Evolutionary conservation across 2,888 invertebrate genomes (phyloP), one percentile per base, ranked within the genome.

Genomic region (Oscheius onirici): DNA sequence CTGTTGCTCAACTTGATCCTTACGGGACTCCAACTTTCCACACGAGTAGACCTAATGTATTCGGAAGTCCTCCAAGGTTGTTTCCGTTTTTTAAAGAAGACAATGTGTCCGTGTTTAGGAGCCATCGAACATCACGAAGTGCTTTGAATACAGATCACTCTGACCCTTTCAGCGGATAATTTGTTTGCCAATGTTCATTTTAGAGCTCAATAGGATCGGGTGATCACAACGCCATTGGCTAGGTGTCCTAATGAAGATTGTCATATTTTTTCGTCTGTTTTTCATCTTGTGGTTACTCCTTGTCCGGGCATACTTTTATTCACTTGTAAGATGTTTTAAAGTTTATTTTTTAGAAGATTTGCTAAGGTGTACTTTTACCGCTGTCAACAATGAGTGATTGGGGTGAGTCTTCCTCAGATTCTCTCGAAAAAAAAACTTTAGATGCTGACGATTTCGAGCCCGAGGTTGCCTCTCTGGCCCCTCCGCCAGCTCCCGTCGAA

Each of bases 371-470:
- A 34, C 34, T 34, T 6, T 6, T 34, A 34, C 34, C 34, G 34
- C 34, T 34, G 34, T 34, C 34, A 34, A 8, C 34, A 6, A 34
- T 34, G 34, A 6, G 5, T 3, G 34, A 75, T 65, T 75, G 75
- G 75, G 75, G 75, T 72, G 11, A 41, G 75, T 72, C 51, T 43
- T 54, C 1, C 3, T 13, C 22, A 5, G n/a, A n/a, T 10, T 20
- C n/a, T 15, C 17, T 52, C 15, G n/a, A 34, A 8, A 2, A 43
- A 40, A 10, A 22, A 34, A 17, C 11, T 66, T 69, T 44, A 78
- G 82, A 82, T 69, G 82, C 77, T 55, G 82, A 82, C 28, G 82
- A 82, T 54, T 82, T 82, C 65, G 80, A 79, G 69, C 75, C 78
- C 17, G 80, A 82, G 34, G 73, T 71, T 17, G 52, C 51, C 20